Evolutionary conservation across 1,140 invertebrate species (phyloP).

Genomic region (Leptopilina clavipes): DNA sequence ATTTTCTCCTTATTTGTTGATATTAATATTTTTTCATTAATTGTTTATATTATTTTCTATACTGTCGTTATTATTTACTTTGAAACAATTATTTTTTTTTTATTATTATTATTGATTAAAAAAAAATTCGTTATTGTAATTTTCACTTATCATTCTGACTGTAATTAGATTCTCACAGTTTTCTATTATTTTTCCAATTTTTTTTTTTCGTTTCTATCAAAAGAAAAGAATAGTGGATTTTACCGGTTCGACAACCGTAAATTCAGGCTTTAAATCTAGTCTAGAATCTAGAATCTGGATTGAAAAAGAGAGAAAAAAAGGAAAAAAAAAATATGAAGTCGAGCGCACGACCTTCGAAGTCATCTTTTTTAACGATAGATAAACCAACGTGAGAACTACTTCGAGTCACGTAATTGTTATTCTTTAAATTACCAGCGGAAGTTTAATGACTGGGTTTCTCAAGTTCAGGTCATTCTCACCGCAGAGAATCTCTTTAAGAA

Average conservation of each 20-base stretch:
- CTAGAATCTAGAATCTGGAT: slow-evolving; percentile 16
- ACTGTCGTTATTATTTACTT: no score
- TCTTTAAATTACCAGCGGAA: slow-evolving; percentile 9
- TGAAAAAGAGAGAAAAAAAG: neutral
- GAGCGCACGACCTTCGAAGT: slow-evolving; percentile 27
- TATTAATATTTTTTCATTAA: no score
- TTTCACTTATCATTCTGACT: neutral
- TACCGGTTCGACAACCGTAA: slow-evolving; percentile 20
- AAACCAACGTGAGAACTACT: slow-evolving; percentile 29
- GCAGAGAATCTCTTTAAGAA: neutral
- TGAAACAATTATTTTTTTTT: no score
- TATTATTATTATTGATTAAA: no score
- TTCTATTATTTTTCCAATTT: neutral
- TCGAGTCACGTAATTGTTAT: slow-evolving; percentile 7
- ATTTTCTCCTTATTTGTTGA: no score
- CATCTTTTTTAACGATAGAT: slow-evolving; percentile 11
- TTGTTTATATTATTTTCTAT: no score
- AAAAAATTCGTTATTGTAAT: no score
- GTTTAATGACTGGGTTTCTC: slow-evolving; percentile 29
- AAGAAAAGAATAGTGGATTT: slow-evolving; percentile 9
- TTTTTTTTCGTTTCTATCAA: neutral
- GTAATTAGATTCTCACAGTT: neutral
- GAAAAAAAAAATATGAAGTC: neutral
- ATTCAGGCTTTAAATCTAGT: slow-evolving; percentile 2
- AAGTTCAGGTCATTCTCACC: slow-evolving; percentile 62